Percentiles rank a stretch among this genome's conserved stretches.
phyloP scores from a whole-genome alignment of 2,888 invertebrate species.

The Acleris holmiana region DNA sequence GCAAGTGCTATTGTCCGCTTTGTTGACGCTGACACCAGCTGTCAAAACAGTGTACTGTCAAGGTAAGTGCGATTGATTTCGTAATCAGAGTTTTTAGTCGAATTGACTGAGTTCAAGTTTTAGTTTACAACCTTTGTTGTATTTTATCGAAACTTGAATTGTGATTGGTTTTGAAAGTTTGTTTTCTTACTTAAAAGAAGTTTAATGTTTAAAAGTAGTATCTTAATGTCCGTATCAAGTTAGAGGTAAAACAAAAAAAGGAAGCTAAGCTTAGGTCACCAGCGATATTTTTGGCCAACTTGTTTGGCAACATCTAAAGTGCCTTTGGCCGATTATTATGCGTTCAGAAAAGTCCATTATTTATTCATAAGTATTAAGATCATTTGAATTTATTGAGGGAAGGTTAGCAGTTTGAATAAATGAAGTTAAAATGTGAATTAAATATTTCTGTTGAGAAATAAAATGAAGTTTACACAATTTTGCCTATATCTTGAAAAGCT shows the following conservation, averaged over 20 bases:
- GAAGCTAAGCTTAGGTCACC: slow-evolving; percentile 23
- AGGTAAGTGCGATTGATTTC: slow-evolving; percentile 68
- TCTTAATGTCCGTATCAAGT: no score
- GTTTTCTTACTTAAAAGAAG: no score
- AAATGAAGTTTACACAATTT: no score
- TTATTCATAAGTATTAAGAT: not conserved
- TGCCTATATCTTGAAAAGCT: no score
- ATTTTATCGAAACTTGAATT: no score
- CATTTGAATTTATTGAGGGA: not conserved
- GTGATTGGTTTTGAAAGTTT: no score
- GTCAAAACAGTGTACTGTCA: slow-evolving; percentile 73
- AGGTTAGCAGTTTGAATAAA: not conserved
- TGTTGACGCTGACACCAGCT: slow-evolving; percentile 65
- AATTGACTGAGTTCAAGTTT: slow-evolving; percentile 1
- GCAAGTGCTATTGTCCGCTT: slow-evolving; percentile 62
- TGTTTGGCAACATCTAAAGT: slow-evolving; percentile 17
- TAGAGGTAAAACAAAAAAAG: not conserved
- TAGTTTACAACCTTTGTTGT: not conserved
- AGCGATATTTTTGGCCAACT: slow-evolving; percentile 30
- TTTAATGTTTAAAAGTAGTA: no score
- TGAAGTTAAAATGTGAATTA: no score
- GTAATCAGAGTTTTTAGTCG: slow-evolving; percentile 38
- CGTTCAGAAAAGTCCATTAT: slow-evolving; percentile 2
- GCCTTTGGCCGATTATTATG: not conserved
- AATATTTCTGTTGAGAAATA: no score